Conservation (phyloP, 2,888 invertebrate genomes). For the Hofmannophila pseudospretella region DNA sequence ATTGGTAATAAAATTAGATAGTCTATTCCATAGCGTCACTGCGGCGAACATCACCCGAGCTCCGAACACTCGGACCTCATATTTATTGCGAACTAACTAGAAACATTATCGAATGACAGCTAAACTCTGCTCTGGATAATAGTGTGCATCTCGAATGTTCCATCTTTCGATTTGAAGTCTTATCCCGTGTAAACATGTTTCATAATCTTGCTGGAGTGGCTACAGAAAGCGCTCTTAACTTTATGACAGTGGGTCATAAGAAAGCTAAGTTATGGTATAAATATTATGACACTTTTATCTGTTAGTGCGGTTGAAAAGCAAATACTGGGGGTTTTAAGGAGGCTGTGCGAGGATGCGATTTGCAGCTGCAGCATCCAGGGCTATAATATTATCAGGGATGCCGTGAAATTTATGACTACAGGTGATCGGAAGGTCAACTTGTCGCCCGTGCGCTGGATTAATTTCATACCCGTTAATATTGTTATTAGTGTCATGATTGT, state of each 20-base stretch:
- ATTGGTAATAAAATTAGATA: conserved; percentile 78
- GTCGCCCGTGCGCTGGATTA: conserved; percentile 30
- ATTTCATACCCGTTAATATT: conserved; percentile 20
- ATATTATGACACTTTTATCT: conserved; percentile 76
- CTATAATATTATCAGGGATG: conserved; percentile 30
- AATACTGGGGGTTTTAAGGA: conserved; percentile 47
- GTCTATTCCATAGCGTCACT: conserved; percentile 70
- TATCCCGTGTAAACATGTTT: conserved; percentile 41
- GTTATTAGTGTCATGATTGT: background rate
- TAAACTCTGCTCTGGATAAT: conserved; percentile 51
- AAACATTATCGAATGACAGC: conserved; percentile 70
- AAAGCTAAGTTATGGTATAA: conserved; percentile 71
- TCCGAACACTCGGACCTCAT: conserved; percentile 54
- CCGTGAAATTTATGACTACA: conserved; percentile 37
- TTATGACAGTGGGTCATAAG: conserved; percentile 69
- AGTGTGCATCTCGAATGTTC: conserved; percentile 37
- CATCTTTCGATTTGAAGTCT: conserved; percentile 46
- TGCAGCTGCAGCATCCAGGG: conserved; percentile 35
- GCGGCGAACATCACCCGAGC: conserved; percentile 55
- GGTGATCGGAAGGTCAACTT: conserved; percentile 37
- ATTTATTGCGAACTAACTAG: conserved; percentile 73
- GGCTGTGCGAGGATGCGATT: conserved; percentile 38
- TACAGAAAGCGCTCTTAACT: conserved; percentile 59
- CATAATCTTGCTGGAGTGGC: conserved; percentile 31
- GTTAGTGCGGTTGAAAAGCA: conserved; percentile 64